A percentile compares a stretch with the other conserved stretches of the same genome.
Evolutionary conservation across 2,797 vertebrate genomes (phyloP).

Genomic region (Schizothorax lantsangensis): DNA sequence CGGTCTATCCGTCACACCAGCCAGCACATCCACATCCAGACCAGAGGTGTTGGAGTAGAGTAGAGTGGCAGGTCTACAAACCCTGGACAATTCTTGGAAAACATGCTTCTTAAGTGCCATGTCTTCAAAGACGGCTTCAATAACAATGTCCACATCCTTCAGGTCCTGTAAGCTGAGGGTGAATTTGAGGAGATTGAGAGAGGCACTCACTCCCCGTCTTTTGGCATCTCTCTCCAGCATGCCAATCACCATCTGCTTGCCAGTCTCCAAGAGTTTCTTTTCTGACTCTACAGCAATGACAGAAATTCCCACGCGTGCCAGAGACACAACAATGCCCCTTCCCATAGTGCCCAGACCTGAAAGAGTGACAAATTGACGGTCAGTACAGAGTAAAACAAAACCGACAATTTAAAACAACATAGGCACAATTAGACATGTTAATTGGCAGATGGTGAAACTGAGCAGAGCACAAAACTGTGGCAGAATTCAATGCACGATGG

Average conservation of each 20-base stretch:
- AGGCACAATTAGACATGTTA: slow-evolving; percentile 10
- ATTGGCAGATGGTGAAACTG: slow-evolving; percentile 11
- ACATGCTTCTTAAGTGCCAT: slow-evolving; percentile 86
- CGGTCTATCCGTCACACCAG: slow-evolving; percentile 77
- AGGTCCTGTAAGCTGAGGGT: slow-evolving; percentile 74
- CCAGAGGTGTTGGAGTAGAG: slow-evolving; percentile 90
- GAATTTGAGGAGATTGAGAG: slow-evolving; percentile 73
- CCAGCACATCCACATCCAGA: slow-evolving; percentile 86
- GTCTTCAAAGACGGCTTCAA: slow-evolving; percentile 95
- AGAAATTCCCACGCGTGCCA: slow-evolving; percentile 83
- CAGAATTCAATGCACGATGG: slow-evolving; percentile 10
- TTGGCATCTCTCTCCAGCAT: slow-evolving; percentile 81
- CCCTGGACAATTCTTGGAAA: slow-evolving; percentile 82
- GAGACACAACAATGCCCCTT: slow-evolving; percentile 84
- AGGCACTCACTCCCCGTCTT: slow-evolving; percentile 70
- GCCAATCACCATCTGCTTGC: slow-evolving; percentile 76
- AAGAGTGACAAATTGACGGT: slow-evolving; percentile 59
- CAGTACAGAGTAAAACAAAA: slow-evolving; percentile 50
- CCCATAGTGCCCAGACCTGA: slow-evolving; percentile 96
- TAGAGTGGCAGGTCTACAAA: slow-evolving; percentile 82
- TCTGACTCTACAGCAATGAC: slow-evolving; percentile 89
- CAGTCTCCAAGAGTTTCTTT: slow-evolving; percentile 78
- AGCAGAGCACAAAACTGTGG: background rate
- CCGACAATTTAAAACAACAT: slow-evolving; percentile 1
- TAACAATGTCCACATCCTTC: slow-evolving; percentile 83